Conservation (phyloP, 2,113 vertebrate species). For the Engystomops pustulosus region DNA sequence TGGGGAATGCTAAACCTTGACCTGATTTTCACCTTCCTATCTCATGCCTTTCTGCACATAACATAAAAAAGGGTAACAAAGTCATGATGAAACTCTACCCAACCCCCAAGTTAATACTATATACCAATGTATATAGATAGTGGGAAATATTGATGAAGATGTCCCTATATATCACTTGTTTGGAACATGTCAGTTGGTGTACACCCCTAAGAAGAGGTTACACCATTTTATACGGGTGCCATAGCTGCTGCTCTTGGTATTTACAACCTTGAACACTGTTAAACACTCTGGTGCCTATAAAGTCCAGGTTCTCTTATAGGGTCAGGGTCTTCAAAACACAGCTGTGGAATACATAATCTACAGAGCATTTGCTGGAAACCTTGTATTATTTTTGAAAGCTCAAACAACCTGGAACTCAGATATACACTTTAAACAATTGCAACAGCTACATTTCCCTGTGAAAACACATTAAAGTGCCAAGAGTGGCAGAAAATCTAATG, state of each 20-base stretch:
- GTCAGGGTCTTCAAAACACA: not conserved
- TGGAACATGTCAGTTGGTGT: too few species aligned
- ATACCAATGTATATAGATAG: too few species aligned
- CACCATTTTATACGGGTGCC: not conserved
- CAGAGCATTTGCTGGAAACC: not conserved
- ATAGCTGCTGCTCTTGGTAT: not conserved
- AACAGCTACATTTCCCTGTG: not conserved
- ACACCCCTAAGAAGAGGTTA: not conserved
- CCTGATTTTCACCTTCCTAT: too few species aligned
- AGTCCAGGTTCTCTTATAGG: not conserved
- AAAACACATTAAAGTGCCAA: slow-evolving; percentile 13
- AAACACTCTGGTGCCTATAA: not conserved
- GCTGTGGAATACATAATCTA: not conserved
- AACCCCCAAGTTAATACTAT: too few species aligned
- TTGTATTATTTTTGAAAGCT: not conserved
- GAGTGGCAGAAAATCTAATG: not conserved
- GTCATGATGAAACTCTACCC: too few species aligned
- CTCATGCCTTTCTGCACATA: too few species aligned
- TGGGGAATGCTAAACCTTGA: too few species aligned
- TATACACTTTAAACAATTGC: not conserved
- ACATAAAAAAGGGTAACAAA: too few species aligned
- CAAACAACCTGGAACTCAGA: not conserved
- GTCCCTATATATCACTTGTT: too few species aligned
- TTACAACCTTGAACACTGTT: not conserved
- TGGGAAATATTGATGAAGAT: too few species aligned